Conservation (phyloP, 2,797 vertebrate species). For the Schizopygopsis malacanthus region DNA sequence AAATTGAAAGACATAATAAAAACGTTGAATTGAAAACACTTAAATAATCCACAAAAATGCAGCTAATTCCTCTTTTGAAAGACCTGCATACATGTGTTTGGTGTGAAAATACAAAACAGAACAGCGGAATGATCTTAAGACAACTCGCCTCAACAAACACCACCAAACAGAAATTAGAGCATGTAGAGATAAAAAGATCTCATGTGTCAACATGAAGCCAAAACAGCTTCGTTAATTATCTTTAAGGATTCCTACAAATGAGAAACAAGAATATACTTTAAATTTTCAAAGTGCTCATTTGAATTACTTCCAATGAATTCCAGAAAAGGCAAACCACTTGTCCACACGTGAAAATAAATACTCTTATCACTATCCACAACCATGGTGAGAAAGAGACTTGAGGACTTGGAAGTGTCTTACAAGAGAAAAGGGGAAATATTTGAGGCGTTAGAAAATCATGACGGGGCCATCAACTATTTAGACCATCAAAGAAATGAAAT, state of each 20-base stretch:
- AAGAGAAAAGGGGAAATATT: background rate
- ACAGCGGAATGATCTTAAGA: background rate
- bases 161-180: background rate
- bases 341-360: background rate
- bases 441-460: background rate
- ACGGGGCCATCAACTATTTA: background rate
- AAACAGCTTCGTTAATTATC: background rate
- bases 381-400: background rate
- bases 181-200: background rate
- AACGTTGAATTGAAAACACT: background rate
- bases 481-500: background rate
- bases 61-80: constrained; percentile 5
- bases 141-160: constrained; percentile 24
- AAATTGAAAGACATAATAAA: background rate
- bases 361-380: background rate
- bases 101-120: background rate
- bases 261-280: constrained; percentile 9
- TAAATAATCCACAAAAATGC: background rate
- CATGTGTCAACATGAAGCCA: background rate
- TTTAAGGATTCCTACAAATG: background rate
- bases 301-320: constrained; percentile 1
- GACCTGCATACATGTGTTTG: background rate
- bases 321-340: constrained; percentile 13
- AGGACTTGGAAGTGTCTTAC: background rate
- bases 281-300: constrained; percentile 13